Conservation (phyloP, 2,113 vertebrate species). For the Petroica traversi region DNA sequence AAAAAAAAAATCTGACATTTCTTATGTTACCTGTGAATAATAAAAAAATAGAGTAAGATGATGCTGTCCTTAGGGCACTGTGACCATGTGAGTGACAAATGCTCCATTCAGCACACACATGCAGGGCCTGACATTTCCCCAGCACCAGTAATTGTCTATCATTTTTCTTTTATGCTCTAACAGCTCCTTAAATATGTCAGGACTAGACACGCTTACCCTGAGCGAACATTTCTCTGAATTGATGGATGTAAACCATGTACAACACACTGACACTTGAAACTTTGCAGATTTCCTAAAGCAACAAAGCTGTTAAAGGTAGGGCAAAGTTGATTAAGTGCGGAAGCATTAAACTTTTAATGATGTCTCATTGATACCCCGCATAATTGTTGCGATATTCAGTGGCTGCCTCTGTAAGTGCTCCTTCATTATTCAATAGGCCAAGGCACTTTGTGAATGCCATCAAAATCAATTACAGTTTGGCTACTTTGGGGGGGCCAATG, state of each 20-base stretch:
- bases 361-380: conserved; percentile 47
- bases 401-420: conserved; percentile 24
- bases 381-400: conserved; percentile 61
- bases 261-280: conserved; percentile 9
- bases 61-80: neutral
- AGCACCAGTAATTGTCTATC: neutral
- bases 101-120: neutral
- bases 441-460: conserved; percentile 64
- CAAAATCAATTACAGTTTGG: conserved; percentile 77
- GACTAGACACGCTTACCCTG: neutral
- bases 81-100: neutral
- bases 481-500: conserved; percentile 71
- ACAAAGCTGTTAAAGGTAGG: conserved; percentile 30
- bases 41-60: neutral
- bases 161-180: conserved; percentile 10
- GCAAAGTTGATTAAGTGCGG: conserved; percentile 49
- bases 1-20: neutral
- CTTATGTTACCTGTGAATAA: neutral
- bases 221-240: conserved; percentile 1
- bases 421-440: conserved; percentile 66
- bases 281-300: conserved; percentile 49
- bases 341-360: conserved; percentile 61
- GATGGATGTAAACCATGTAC: conserved; percentile 13
- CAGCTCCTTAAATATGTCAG: neutral
- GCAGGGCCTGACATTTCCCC: neutral